phyloP scores from a whole-genome alignment of 2,888 invertebrate species.

The Spodoptera littoralis region DNA sequence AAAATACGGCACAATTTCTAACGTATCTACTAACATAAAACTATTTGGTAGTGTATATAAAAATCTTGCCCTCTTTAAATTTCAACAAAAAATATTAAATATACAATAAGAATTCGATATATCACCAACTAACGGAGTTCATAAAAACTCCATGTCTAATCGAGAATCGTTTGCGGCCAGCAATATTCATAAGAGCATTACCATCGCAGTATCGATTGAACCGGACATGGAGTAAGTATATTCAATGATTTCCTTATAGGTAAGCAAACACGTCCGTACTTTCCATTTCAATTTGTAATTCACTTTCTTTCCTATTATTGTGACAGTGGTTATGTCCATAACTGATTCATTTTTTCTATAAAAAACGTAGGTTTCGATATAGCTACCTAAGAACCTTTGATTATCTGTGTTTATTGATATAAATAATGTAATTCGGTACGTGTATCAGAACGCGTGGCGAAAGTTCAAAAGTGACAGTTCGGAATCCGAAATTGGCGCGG shows the following conservation, averaged over 20 bases:
- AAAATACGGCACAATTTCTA: too few species aligned
- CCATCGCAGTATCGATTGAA: slow-evolving; percentile 11
- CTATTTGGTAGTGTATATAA: too few species aligned
- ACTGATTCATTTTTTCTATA: slow-evolving; percentile 51
- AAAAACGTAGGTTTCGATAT: slow-evolving; percentile 25
- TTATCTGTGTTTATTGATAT: slow-evolving; percentile 21
- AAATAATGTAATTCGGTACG: slow-evolving; percentile 27
- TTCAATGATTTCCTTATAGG: slow-evolving; percentile 48
- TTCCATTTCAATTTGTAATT: slow-evolving; percentile 59
- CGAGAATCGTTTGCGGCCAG: slow-evolving; percentile 19
- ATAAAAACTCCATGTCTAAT: slow-evolving; percentile 16
- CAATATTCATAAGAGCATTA: slow-evolving; percentile 17
- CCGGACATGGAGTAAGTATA: slow-evolving; percentile 39
- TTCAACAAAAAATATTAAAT: too few species aligned
- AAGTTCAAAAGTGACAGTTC: slow-evolving; percentile 37
- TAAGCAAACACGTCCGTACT: slow-evolving; percentile 47
- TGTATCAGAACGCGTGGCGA: slow-evolving; percentile 48
- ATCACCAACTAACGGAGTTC: background rate
- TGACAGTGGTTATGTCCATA: slow-evolving; percentile 44
- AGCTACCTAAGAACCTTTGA: slow-evolving; percentile 15
- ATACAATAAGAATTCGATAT: background rate
- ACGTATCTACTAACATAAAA: too few species aligned
- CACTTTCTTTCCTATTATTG: slow-evolving; percentile 61
- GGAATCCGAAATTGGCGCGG: background rate
- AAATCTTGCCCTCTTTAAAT: too few species aligned